Percentiles rank a stretch among this genome's conserved stretches.
Evolutionary conservation across 2,797 vertebrate species (phyloP).

Genomic region (Pelochelys cantorii): DNA sequence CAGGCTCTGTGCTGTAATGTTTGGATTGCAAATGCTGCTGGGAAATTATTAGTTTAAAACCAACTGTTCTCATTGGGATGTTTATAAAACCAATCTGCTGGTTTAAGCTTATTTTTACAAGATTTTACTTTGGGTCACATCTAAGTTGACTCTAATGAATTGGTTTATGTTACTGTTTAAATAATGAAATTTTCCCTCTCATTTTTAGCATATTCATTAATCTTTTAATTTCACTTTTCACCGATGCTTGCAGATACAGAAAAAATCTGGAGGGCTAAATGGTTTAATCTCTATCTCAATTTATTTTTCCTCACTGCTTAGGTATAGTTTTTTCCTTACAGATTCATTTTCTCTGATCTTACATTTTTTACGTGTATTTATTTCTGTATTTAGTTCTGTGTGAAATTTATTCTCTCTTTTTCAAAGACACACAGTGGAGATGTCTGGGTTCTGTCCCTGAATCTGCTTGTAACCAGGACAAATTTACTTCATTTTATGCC

Average conservation of each 20-base stretch:
- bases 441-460: not conserved
- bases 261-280: not conserved
- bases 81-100: not conserved
- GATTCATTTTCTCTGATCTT: not conserved
- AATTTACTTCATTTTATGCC: slow-evolving; percentile 1
- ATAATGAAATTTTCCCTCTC: slow-evolving; percentile 22
- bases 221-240: not conserved
- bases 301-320: not conserved
- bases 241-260: slow-evolving; percentile 4
- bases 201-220: slow-evolving; percentile 8
- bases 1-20: not conserved
- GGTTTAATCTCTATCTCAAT: rapidly evolving
- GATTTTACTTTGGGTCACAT: not conserved
- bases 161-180: not conserved
- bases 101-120: not conserved
- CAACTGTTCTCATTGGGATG: slow-evolving; percentile 8
- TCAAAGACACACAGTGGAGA: not conserved
- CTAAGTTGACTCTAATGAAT: not conserved
- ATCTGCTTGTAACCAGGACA: not conserved
- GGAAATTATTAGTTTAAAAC: not conserved
- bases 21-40: not conserved
- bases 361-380: not conserved
- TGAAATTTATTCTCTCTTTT: not conserved
- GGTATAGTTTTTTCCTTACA: not conserved
- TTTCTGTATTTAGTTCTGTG: not conserved